These are phyloP conservation scores for Cosmorhoe ocellata DNA, from an alignment of 2,888 invertebrate genomes.

Conservation along the genomic window DNA sequence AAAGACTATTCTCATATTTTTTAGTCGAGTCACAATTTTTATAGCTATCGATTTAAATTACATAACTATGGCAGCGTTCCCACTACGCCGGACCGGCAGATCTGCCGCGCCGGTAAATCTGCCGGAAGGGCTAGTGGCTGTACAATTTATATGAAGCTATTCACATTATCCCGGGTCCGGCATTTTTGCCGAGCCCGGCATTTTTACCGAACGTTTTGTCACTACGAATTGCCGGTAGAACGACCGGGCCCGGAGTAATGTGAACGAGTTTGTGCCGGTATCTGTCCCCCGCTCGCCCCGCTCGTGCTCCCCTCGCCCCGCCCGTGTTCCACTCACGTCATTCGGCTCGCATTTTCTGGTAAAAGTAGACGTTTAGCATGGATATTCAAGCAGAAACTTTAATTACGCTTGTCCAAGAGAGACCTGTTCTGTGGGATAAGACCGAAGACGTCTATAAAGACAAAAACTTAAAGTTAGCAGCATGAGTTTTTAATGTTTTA, in stretches of 20 bases:
- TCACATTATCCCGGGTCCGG: no score
- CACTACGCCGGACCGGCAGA: constrained; percentile 20
- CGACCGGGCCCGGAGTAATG: no score
- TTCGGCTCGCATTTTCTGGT: constrained; percentile 25
- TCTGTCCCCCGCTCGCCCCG: constrained; percentile 26
- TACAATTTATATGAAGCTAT: no score
- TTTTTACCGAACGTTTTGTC: no score
- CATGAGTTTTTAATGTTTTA: constrained; percentile 38
- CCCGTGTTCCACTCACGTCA: constrained; percentile 23
- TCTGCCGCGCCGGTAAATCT: no score
- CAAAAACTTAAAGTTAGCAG: constrained; percentile 36
- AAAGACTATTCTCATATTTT: no score
- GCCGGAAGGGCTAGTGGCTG: no score
- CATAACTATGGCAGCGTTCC: constrained; percentile 19
- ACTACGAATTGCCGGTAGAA: no score
- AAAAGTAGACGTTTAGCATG: constrained; percentile 13
- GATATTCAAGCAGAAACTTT: constrained; percentile 3
- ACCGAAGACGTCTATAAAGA: constrained; percentile 36
- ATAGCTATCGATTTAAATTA: no score
- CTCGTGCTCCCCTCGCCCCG: no score
- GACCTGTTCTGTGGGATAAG: constrained; percentile 23
- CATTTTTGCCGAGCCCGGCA: no score
- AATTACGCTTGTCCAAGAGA: not conserved
- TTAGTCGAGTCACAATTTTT: no score
- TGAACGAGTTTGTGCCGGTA: constrained; percentile 24